Base-by-base conservation (phyloP, 2,888 invertebrate species). In the Polyploca ridens region DNA sequence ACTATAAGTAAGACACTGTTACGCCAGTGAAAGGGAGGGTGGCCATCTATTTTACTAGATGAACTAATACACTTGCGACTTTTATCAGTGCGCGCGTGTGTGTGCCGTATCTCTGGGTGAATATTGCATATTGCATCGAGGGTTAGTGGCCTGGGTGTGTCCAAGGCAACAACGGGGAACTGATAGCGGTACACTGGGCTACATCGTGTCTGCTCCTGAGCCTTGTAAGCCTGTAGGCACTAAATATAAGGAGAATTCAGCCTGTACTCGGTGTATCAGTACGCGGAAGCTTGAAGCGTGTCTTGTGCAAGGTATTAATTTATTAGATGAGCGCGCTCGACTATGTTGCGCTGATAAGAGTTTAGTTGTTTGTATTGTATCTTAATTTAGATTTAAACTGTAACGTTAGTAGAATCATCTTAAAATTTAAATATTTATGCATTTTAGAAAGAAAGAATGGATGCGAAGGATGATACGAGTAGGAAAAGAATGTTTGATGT, bases 11-110 rank as follows among this genome's bases (percentile, higher is more conserved):
- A 72, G 86, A 86, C 85, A 78, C 86, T 78, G 79, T 87, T 87
- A 82, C 85, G 84, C 82, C 81, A 90, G 93, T 92, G 93, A 93
- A 93, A 93, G 93, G 92, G 88, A 90, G 91, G 92, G 91, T 91
- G 84, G 84, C 87, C 88, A 91, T 91, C 90, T 90, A 88, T 90
- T 90, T 86, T 84, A 87, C 82, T 85, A 83, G 87, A 89, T 83
- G 83, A 84, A 84, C 82, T 72, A 82, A 82, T 83, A 84, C 84
- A 85, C 78, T 79, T 75, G 75, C 76, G 78, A 66, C 72, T 75
- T 78, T 79, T 77, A 79, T 79, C 76, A 74, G 70, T 73, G 76
- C 16, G 38, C 74, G 69, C 69, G 72, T 77, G 77, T 68, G 63
- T 66, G 66, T 62, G 61, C 54, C 67, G 64, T 65, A 69, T 65